These are phyloP conservation scores for Atta cephalotes DNA, from an alignment of 1,140 invertebrate species.

Conservation along the genomic window DNA sequence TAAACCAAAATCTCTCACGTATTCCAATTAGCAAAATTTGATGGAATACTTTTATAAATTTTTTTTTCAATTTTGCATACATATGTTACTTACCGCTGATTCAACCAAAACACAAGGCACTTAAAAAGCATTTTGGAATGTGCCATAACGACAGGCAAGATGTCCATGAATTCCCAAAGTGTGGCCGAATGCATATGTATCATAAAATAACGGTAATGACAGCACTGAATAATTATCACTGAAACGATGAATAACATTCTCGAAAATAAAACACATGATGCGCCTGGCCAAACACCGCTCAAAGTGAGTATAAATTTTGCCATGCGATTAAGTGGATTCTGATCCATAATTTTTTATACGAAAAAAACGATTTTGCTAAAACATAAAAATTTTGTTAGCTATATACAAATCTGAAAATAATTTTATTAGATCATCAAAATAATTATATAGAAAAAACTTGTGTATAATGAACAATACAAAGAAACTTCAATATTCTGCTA, in stretches of 20 bases:
- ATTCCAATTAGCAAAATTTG: constrained; percentile 1
- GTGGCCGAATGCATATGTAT: neutral
- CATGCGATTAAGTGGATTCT: neutral
- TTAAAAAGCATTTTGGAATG: neutral
- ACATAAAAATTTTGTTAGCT: no score
- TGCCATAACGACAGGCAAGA: neutral
- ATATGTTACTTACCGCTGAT: constrained; percentile 21
- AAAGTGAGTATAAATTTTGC: constrained; percentile 31
- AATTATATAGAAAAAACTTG: no score
- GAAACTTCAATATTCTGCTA: no score
- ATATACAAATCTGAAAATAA: no score
- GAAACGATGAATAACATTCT: constrained; percentile 30
- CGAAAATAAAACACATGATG: neutral
- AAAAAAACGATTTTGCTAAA: no score
- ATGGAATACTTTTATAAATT: neutral
- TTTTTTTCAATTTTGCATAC: neutral
- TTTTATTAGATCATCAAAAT: no score
- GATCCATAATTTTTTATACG: neutral
- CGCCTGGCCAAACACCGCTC: neutral
- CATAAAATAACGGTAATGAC: neutral
- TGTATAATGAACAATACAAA: no score
- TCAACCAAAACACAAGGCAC: constrained; percentile 7
- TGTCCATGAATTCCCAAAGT: neutral
- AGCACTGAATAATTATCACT: neutral
- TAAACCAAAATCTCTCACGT: neutral